Conservation (phyloP, 2,113 vertebrate genomes). For the Scomber japonicus region DNA sequence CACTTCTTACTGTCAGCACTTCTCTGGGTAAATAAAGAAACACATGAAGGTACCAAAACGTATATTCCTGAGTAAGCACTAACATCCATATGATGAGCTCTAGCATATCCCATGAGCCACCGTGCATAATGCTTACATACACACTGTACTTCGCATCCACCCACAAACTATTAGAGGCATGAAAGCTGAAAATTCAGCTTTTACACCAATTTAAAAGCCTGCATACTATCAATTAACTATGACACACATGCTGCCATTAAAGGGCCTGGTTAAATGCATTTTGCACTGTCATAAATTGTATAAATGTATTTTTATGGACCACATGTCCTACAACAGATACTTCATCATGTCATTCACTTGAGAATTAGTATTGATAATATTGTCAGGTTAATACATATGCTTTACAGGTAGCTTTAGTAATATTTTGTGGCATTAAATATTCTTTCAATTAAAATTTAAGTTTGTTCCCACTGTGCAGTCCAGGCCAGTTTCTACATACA, state of each 20-base stretch:
- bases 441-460: too few species aligned
- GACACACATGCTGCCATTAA: background rate
- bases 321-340: background rate
- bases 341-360: background rate
- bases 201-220: constrained; percentile 8
- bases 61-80: constrained; percentile 62
- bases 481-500: too few species aligned
- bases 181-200: constrained; percentile 16
- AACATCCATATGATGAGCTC: constrained; percentile 36
- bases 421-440: too few species aligned
- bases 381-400: too few species aligned
- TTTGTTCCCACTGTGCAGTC: too few species aligned
- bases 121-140: constrained; percentile 43
- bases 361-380: background rate
- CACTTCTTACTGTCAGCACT: constrained; percentile 57
- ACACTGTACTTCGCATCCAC: constrained; percentile 33
- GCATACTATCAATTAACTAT: background rate
- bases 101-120: constrained; percentile 39
- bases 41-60: constrained; percentile 33
- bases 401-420: too few species aligned
- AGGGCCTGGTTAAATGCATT: background rate
- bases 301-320: background rate
- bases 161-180: constrained; percentile 16
- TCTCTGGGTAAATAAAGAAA: constrained; percentile 61
- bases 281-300: background rate